These are phyloP conservation scores for Calidris pugnax DNA, from an alignment of 2,113 vertebrate genomes.

Conservation along the genomic window DNA sequence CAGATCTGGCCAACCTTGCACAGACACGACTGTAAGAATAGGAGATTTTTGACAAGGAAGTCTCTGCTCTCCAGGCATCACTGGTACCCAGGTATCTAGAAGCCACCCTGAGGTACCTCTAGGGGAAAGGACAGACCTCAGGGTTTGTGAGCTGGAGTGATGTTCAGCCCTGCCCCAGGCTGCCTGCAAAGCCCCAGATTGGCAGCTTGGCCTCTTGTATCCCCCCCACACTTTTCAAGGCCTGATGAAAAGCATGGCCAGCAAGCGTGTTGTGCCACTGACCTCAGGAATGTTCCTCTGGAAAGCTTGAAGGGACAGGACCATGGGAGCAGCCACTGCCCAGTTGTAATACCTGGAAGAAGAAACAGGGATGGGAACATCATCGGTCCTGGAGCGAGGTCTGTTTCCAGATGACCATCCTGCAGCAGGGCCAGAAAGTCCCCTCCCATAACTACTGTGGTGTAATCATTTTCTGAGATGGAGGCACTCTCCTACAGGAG, in stretches of 20 bases:
- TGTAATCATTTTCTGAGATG: neutral
- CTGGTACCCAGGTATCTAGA: neutral
- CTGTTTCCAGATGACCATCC: neutral
- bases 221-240: neutral
- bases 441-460: fast-evolving
- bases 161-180: neutral
- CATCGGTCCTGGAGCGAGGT: neutral
- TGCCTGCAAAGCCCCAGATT: neutral
- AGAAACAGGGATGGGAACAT: neutral
- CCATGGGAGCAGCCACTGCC: constrained; percentile 93
- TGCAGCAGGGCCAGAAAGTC: neutral
- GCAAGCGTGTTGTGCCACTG: neutral
- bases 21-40: neutral
- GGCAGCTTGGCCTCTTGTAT: neutral
- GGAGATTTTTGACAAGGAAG: neutral
- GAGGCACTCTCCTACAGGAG: neutral
- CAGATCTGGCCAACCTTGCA: neutral
- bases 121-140: neutral
- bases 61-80: neutral
- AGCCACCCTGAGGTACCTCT: neutral
- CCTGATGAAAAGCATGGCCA: neutral
- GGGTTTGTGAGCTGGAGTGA: neutral
- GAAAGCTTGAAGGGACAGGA: constrained; percentile 90
- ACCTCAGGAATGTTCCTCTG: constrained; percentile 93
- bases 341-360: constrained; percentile 91